Percentiles rank a stretch among this genome's conserved stretches.
Evolutionary conservation across 2,113 vertebrate genomes (phyloP).

Genomic region (Epinephelus fuscoguttatus): DNA sequence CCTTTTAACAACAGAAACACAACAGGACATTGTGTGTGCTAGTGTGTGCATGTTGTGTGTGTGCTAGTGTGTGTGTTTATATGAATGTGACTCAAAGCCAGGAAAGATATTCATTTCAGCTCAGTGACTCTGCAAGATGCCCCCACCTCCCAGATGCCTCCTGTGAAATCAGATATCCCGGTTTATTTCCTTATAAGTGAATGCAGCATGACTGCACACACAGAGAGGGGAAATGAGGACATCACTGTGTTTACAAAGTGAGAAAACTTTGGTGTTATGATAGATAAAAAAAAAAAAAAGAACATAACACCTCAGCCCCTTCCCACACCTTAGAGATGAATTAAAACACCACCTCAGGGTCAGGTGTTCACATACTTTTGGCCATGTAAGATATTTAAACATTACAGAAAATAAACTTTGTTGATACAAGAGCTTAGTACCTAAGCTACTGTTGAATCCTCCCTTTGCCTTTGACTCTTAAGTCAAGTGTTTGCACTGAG

Average conservation of each 20-base stretch:
- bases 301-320: fast-evolving
- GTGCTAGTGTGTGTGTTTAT: background rate
- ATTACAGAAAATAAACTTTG: background rate
- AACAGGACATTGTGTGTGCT: background rate
- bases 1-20: background rate
- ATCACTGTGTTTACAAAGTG: background rate
- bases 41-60: background rate
- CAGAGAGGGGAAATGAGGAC: background rate
- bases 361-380: background rate
- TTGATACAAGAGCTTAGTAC: background rate
- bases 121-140: background rate
- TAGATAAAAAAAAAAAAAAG: background rate
- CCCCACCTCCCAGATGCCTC: background rate
- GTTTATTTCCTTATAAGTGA: background rate
- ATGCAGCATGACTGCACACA: background rate
- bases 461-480: too few species aligned
- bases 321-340: background rate
- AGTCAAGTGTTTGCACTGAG: too few species aligned
- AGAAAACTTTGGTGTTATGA: too few species aligned
- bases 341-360: background rate
- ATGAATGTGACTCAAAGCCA: background rate
- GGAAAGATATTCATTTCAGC: background rate
- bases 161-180: background rate
- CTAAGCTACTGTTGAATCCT: too few species aligned
- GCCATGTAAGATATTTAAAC: fast-evolving